Conservation (phyloP, 1,140 invertebrate species). For the Bombus sibiricus region DNA sequence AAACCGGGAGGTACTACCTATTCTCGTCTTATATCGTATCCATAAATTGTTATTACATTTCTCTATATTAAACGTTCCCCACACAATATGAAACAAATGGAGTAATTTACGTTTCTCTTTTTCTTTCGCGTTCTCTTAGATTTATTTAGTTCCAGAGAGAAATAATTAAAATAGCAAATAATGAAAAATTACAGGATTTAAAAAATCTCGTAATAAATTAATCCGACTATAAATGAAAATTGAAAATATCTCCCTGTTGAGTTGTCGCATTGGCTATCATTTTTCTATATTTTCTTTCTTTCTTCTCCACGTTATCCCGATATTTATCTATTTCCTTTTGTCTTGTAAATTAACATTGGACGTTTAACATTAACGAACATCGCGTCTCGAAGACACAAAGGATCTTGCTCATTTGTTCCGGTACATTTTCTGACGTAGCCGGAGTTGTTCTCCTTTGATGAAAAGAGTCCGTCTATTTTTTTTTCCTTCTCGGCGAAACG, state of each 20-base stretch:
- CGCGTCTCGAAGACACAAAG: not conserved
- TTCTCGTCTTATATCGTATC: too few relatives aligned
- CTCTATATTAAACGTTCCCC: not conserved
- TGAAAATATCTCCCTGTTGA: not conserved
- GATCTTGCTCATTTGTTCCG: not conserved
- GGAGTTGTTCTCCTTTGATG: not conserved
- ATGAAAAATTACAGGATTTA: too few relatives aligned
- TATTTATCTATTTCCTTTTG: not conserved
- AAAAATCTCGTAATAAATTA: too few relatives aligned
- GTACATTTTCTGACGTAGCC: not conserved
- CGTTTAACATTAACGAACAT: conserved; percentile 18
- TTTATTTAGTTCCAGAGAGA: not conserved
- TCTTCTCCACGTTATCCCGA: not conserved
- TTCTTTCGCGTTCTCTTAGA: too few relatives aligned
- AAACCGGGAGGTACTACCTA: not conserved
- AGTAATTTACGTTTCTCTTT: not conserved
- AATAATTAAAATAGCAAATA: not conserved
- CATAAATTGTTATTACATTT: not conserved
- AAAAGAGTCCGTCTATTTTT: not conserved
- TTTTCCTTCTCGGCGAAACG: not conserved
- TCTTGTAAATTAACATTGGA: conserved; percentile 1
- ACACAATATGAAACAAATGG: too few relatives aligned
- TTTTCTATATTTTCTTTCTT: too few relatives aligned
- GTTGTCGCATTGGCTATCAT: not conserved
- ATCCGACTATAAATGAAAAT: not conserved